Evolutionary conservation across 2,113 vertebrate species (phyloP).

Genomic region (Neoarius graeffei): DNA sequence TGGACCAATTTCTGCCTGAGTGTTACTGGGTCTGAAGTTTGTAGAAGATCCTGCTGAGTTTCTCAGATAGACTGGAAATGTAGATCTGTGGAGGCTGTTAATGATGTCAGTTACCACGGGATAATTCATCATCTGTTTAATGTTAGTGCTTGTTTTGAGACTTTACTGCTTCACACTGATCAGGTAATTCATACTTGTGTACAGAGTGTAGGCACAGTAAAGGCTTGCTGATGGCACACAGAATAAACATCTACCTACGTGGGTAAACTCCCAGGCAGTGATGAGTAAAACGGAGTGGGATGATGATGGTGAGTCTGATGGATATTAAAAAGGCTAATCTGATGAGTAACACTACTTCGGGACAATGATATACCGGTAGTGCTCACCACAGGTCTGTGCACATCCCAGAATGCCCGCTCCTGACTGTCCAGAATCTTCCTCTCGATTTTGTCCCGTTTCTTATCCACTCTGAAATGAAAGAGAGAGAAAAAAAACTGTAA

Average conservation of each 20-base stretch:
- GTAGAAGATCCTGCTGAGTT: too few relatives aligned
- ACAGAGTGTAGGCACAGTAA: neutral
- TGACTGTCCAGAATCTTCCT: conserved; percentile 89
- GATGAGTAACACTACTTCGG: neutral
- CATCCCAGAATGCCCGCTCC: conserved; percentile 89
- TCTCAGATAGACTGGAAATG: neutral
- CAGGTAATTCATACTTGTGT: neutral
- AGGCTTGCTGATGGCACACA: neutral
- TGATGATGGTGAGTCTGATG: neutral
- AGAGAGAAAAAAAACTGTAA: neutral
- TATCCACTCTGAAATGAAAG: conserved; percentile 76
- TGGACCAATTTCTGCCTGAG: too few relatives aligned
- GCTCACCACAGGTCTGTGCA: conserved; percentile 87
- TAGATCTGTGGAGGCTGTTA: neutral
- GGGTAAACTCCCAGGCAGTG: neutral
- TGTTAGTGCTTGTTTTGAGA: neutral
- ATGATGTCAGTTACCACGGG: neutral
- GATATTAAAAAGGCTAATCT: conserved; percentile 11
- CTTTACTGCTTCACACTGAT: neutral
- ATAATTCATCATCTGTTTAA: neutral
- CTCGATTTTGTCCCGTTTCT: conserved; percentile 89
- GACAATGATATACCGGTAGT: neutral
- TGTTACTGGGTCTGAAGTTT: too few relatives aligned
- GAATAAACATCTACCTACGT: conserved; percentile 4
- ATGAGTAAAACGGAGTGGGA: neutral